phyloP scores from a whole-genome alignment of 2,797 vertebrate genomes.

The Sciurus vulgaris region DNA sequence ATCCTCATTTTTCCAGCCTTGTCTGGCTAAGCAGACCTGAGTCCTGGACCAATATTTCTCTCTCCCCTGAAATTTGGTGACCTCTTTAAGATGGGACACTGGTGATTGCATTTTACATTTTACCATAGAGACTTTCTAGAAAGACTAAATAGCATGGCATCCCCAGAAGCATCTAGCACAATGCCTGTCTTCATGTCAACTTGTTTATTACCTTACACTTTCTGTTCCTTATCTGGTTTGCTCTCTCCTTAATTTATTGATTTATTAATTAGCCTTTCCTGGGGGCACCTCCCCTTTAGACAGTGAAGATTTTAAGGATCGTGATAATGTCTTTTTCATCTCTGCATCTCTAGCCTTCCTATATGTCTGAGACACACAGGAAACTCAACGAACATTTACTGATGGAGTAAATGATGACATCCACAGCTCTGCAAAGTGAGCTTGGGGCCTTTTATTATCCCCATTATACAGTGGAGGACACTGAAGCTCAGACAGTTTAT shows the following conservation, averaged over 20 bases:
- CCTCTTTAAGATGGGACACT: neutral
- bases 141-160: neutral
- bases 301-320: neutral
- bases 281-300: neutral
- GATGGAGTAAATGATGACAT: neutral
- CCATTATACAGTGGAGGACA: neutral
- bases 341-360: neutral
- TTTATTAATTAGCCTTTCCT: neutral
- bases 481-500: neutral
- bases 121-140: neutral
- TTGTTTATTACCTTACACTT: neutral
- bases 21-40: neutral
- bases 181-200: neutral
- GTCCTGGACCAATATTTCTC: neutral
- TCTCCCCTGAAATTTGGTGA: neutral
- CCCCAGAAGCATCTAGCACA: neutral
- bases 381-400: neutral
- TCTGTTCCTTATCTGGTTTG: neutral
- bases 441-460: neutral
- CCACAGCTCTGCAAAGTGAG: neutral
- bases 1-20: neutral
- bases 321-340: neutral
- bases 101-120: neutral
- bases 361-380: neutral
- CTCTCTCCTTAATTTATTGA: neutral